phyloP scores from a whole-genome alignment of 2,113 vertebrate species.

The Ceuthmochares aereus region DNA sequence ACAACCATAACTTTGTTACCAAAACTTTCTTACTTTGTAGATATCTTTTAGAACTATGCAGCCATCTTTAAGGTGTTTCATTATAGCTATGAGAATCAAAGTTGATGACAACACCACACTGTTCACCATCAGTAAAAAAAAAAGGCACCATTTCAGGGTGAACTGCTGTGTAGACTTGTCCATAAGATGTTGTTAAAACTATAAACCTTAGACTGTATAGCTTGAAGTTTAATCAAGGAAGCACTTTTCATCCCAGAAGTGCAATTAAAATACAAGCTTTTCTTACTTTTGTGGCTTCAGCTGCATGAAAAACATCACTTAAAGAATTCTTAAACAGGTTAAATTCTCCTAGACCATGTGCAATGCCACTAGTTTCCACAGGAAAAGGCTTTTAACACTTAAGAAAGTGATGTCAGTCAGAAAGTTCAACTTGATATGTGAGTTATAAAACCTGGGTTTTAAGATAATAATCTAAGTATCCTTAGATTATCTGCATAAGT shows the following conservation, averaged over 20 bases:
- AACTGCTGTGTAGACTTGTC: not conserved
- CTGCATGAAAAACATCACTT: not conserved
- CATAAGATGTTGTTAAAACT: not conserved
- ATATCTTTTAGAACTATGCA: not conserved
- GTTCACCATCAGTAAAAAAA: not conserved
- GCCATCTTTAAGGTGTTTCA: not conserved
- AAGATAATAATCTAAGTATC: not conserved
- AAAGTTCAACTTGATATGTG: not conserved
- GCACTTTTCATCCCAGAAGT: not conserved
- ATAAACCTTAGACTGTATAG: not conserved
- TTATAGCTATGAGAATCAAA: not conserved
- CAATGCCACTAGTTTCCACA: not conserved
- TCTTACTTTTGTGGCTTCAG: not conserved
- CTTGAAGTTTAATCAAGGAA: not conserved
- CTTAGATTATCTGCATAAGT: accelerated
- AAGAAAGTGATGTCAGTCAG: not conserved
- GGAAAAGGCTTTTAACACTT: not conserved
- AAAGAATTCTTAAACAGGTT: not conserved
- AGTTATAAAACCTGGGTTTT: not conserved
- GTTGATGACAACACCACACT: not conserved
- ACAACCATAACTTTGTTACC: not conserved
- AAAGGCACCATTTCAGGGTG: not conserved
- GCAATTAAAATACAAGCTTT: not conserved
- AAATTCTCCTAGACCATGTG: not conserved
- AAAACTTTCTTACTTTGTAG: not conserved